Conservation (phyloP, 2,113 vertebrate genomes). For the Hemiscyllium ocellatum region DNA sequence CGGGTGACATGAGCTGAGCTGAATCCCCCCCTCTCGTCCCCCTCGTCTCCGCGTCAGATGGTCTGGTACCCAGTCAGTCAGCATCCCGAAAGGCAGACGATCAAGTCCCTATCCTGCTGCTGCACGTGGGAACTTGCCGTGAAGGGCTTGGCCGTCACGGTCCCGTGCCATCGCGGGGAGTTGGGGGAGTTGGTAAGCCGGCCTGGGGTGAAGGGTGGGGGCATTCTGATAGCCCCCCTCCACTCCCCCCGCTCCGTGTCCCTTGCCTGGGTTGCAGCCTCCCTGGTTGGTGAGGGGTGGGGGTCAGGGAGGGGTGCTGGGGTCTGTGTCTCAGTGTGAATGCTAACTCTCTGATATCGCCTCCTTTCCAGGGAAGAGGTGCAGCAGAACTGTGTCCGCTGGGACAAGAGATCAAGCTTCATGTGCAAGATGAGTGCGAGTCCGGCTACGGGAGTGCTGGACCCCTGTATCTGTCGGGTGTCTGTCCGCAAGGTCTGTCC, state of each 20-base stretch:
- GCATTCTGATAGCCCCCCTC: neutral
- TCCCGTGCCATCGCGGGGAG: too few relatives aligned
- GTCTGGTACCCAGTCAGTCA: too few relatives aligned
- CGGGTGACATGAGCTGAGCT: too few relatives aligned
- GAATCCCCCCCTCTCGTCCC: too few relatives aligned
- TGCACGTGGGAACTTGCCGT: too few relatives aligned
- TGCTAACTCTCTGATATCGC: neutral
- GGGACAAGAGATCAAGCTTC: slow-evolving; percentile 26
- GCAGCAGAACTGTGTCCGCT: slow-evolving; percentile 27
- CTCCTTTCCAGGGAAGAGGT: slow-evolving; percentile 30
- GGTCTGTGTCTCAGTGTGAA: neutral
- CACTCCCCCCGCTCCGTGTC: neutral
- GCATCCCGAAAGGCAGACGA: too few relatives aligned
- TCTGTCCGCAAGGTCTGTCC: slow-evolving; percentile 31
- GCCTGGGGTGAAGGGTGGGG: too few relatives aligned
- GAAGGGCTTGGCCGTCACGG: too few relatives aligned
- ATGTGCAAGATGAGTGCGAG: slow-evolving; percentile 33
- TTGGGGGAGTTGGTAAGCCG: too few relatives aligned
- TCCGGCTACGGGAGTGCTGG: slow-evolving; percentile 10
- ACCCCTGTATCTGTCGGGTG: slow-evolving; percentile 7
- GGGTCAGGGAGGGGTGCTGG: neutral
- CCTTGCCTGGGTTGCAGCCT: neutral
- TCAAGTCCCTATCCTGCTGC: too few relatives aligned
- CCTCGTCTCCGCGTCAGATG: too few relatives aligned
- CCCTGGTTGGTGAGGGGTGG: too few relatives aligned